Conservation (phyloP, 2,888 invertebrate genomes). For the Ectemnius lituratus region DNA sequence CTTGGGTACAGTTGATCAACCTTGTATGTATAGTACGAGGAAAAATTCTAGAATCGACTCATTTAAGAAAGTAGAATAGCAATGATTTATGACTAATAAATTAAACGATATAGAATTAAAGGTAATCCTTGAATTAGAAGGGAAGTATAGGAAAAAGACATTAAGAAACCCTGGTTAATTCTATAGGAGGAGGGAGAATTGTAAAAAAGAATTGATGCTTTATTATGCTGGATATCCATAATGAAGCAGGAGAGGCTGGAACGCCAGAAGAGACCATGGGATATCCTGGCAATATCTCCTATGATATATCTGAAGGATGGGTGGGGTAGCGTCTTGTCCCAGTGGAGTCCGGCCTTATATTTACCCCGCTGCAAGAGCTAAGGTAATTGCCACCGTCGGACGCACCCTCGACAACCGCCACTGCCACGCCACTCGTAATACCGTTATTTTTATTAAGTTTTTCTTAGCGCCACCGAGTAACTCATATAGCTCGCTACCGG, state of each 20-base stretch:
- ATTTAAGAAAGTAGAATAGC: too few species aligned
- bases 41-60: too few species aligned
- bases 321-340: slow-evolving; percentile 39
- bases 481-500: slow-evolving; percentile 40
- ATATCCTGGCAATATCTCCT: slow-evolving; percentile 41
- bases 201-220: neutral
- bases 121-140: too few species aligned
- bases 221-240: slow-evolving; percentile 13
- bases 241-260: slow-evolving; percentile 19
- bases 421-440: slow-evolving; percentile 47
- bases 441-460: slow-evolving; percentile 67
- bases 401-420: slow-evolving; percentile 17
- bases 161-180: too few species aligned
- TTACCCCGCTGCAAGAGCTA: slow-evolving; percentile 45
- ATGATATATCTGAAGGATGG: slow-evolving; percentile 43
- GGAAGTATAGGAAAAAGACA: too few species aligned
- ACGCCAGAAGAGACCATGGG: slow-evolving; percentile 7
- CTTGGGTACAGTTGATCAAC: too few species aligned
- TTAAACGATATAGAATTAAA: too few species aligned
- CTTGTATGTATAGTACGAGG: too few species aligned
- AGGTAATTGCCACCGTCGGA: slow-evolving; percentile 59
- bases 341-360: slow-evolving; percentile 47
- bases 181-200: too few species aligned
- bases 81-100: too few species aligned
- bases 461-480: slow-evolving; percentile 42